Conservation (phyloP, 2,113 vertebrate genomes). For the Noctilio leporinus region DNA sequence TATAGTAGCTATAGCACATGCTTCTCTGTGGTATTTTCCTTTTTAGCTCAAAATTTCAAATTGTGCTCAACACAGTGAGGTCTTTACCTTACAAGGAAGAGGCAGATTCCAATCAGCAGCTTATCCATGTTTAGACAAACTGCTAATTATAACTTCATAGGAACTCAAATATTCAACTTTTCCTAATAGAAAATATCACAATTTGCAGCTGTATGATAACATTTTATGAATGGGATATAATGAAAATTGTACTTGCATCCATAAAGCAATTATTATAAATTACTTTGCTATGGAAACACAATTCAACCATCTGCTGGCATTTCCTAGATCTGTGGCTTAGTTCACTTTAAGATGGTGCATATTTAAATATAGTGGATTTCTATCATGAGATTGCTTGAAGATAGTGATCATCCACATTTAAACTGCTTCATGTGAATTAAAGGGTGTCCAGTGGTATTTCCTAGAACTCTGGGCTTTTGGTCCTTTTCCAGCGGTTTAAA, state of each 20-base stretch:
- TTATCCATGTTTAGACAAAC: slow-evolving; percentile 62
- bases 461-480: not conserved
- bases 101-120: slow-evolving; percentile 66
- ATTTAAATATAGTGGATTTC: slow-evolving; percentile 74
- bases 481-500: not conserved
- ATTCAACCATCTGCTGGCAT: slow-evolving; percentile 84
- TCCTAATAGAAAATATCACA: slow-evolving; percentile 76
- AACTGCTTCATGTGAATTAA: slow-evolving; percentile 28
- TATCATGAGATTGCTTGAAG: slow-evolving; percentile 64
- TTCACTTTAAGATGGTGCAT: slow-evolving; percentile 77
- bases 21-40: not conserved
- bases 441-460: slow-evolving; percentile 9
- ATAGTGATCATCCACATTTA: slow-evolving; percentile 49
- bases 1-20: slow-evolving; percentile 8
- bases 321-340: slow-evolving; percentile 77
- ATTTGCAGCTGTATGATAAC: slow-evolving; percentile 77
- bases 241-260: slow-evolving; percentile 81
- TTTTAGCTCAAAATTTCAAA: slow-evolving; percentile 35
- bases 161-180: slow-evolving; percentile 72
- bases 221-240: slow-evolving; percentile 84
- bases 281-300: slow-evolving; percentile 87
- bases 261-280: slow-evolving; percentile 86
- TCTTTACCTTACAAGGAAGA: slow-evolving; percentile 36
- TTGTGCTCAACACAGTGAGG: not conserved
- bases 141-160: slow-evolving; percentile 62